phyloP scores from a whole-genome alignment of 2,797 vertebrate genomes.

The Pagetopsis macropterus region DNA sequence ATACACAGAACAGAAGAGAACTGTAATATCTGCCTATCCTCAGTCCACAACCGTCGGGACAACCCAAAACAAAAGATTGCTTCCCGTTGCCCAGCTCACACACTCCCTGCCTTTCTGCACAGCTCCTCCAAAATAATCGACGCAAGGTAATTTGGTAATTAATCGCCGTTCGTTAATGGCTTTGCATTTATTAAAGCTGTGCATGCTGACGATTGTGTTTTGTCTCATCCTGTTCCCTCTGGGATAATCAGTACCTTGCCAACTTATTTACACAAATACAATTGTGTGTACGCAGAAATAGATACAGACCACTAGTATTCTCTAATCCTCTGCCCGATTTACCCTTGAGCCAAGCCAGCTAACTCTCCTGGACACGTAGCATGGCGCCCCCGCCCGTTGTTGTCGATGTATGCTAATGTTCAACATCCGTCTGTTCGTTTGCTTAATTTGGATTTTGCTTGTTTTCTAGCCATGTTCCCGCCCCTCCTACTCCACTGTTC shows the following conservation, averaged over 20 bases:
- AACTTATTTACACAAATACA: slow-evolving; percentile 28
- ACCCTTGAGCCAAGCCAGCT: slow-evolving; percentile 63
- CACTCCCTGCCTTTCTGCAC: slow-evolving; percentile 37
- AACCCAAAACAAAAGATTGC: slow-evolving; percentile 65
- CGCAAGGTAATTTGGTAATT: slow-evolving; percentile 73
- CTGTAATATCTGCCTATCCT: slow-evolving; percentile 35
- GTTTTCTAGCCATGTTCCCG: slow-evolving; percentile 52
- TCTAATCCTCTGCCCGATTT: slow-evolving; percentile 52
- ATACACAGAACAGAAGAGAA: slow-evolving; percentile 49
- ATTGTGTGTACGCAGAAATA: slow-evolving; percentile 28
- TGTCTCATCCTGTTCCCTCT: slow-evolving; percentile 23
- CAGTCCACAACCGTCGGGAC: slow-evolving; percentile 35
- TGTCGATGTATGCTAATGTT: slow-evolving; percentile 71
- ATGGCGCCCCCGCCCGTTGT: slow-evolving; percentile 55
- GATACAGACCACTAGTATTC: slow-evolving; percentile 19
- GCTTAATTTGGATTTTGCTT: slow-evolving; percentile 69
- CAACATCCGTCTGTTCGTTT: slow-evolving; percentile 70
- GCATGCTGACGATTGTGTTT: slow-evolving; percentile 51
- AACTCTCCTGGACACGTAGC: slow-evolving; percentile 42
- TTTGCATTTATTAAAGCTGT: slow-evolving; percentile 60
- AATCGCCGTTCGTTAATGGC: slow-evolving; percentile 55
- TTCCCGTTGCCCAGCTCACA: slow-evolving; percentile 38
- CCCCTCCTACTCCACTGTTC: slow-evolving; percentile 39
- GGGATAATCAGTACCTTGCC: slow-evolving; percentile 27
- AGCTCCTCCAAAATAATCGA: slow-evolving; percentile 50